Percentiles rank a stretch among this genome's conserved stretches.
phyloP scores from a whole-genome alignment of 2,888 invertebrate genomes.

The Pelosia muscerda region DNA sequence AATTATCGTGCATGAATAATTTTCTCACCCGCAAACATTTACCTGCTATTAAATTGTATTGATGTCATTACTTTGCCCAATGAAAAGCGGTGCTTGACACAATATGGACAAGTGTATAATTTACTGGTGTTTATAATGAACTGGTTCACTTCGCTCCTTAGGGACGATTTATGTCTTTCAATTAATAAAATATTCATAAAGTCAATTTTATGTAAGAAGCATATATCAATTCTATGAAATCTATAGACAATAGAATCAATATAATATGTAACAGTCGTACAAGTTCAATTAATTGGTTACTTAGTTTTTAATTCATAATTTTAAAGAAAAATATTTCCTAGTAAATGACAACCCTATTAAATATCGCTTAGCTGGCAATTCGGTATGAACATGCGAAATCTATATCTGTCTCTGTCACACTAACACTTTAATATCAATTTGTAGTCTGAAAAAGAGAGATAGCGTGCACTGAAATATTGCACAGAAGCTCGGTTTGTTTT shows the following conservation, averaged over 20 bases:
- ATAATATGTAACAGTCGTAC: background rate
- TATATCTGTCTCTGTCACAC: constrained; percentile 72
- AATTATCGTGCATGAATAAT: constrained; percentile 73
- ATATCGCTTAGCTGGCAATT: constrained; percentile 61
- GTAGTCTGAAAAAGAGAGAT: constrained; percentile 62
- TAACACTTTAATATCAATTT: constrained; percentile 65
- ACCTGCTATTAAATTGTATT: constrained; percentile 67
- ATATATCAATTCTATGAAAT: background rate
- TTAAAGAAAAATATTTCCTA: constrained; percentile 19
- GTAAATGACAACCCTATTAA: constrained; percentile 61
- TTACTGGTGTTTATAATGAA: constrained; percentile 21
- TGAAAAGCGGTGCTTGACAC: constrained; percentile 55
- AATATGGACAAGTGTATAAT: constrained; percentile 39
- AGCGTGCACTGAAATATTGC: constrained; percentile 52
- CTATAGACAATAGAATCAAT: background rate
- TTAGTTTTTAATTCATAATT: background rate
- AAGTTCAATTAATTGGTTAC: no score
- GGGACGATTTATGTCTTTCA: background rate
- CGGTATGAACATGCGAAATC: constrained; percentile 61
- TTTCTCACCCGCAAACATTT: constrained; percentile 67
- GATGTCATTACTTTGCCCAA: constrained; percentile 66
- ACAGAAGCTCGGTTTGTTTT: constrained; percentile 42
- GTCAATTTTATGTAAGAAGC: background rate
- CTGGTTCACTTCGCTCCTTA: background rate
- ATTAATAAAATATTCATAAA: background rate